Conservation (phyloP, 1,140 invertebrate species). For the Mamestra configurata region DNA sequence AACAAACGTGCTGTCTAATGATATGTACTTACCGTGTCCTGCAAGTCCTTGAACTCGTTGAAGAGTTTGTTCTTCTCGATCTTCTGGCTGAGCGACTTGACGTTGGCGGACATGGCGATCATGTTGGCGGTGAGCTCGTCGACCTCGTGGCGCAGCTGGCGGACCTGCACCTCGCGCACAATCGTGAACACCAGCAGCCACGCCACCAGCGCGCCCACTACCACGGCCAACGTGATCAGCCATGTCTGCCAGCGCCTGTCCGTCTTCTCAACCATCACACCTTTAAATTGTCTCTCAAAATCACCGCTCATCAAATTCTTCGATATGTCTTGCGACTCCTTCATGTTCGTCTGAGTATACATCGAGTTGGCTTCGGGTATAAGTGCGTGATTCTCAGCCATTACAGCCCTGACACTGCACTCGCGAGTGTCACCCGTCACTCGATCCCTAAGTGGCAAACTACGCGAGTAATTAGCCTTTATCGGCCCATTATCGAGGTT, state of each 20-base stretch:
- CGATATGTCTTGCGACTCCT: constrained; percentile 78
- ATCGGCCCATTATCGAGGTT: constrained; percentile 75
- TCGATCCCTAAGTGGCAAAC: constrained; percentile 56
- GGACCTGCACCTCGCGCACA: constrained; percentile 73
- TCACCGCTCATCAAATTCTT: constrained; percentile 83
- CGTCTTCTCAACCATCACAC: constrained; percentile 63
- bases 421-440: constrained; percentile 65
- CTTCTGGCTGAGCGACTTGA: constrained; percentile 75
- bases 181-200: constrained; percentile 74
- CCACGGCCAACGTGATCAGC: constrained; percentile 63
- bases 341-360: constrained; percentile 78
- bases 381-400: constrained; percentile 75
- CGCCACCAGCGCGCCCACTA: constrained; percentile 63
- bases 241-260: constrained; percentile 62
- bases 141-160: constrained; percentile 71
- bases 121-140: constrained; percentile 77
- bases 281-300: constrained; percentile 77
- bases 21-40: constrained; percentile 77
- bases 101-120: constrained; percentile 74
- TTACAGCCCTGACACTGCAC: constrained; percentile 74
- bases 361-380: constrained; percentile 73
- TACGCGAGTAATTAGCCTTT: constrained; percentile 65
- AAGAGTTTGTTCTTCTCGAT: constrained; percentile 74
- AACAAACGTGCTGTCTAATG: constrained; percentile 17
- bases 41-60: constrained; percentile 77